Percentiles rank a stretch among this genome's conserved stretches.
phyloP scores from a whole-genome alignment of 2,113 vertebrate genomes.

The Campylomormyrus tamandua region DNA sequence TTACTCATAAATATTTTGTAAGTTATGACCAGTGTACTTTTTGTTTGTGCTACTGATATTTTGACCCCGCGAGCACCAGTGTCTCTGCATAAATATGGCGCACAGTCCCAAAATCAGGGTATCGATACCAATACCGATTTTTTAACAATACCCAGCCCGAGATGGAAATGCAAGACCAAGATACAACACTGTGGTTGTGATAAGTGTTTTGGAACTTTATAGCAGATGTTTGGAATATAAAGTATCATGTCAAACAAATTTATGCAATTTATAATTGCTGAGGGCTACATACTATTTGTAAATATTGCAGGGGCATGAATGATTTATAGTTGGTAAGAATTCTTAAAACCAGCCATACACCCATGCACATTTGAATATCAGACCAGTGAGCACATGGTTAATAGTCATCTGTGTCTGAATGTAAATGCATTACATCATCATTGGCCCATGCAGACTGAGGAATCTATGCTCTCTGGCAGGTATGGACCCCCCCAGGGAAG shows the following conservation, averaged over 20 bases:
- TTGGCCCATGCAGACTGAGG: background rate
- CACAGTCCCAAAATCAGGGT: background rate
- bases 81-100: background rate
- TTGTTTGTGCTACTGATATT: background rate
- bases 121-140: background rate
- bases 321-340: background rate
- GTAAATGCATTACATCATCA: background rate
- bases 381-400: background rate
- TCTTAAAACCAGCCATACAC: background rate
- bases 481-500: slow-evolving; percentile 78
- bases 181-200: background rate
- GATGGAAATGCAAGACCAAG: background rate
- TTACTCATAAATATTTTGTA: background rate
- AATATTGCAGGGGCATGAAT: background rate
- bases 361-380: background rate
- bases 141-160: background rate
- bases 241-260: background rate
- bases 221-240: background rate
- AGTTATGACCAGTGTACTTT: background rate
- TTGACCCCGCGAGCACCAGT: background rate
- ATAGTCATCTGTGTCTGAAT: background rate
- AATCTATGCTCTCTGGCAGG: slow-evolving; percentile 52
- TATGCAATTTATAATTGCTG: background rate
- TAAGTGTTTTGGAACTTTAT: background rate
- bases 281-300: background rate